These are phyloP conservation scores for Micropterix aruncella DNA, from an alignment of 2,888 invertebrate genomes.

Conservation along the genomic window DNA sequence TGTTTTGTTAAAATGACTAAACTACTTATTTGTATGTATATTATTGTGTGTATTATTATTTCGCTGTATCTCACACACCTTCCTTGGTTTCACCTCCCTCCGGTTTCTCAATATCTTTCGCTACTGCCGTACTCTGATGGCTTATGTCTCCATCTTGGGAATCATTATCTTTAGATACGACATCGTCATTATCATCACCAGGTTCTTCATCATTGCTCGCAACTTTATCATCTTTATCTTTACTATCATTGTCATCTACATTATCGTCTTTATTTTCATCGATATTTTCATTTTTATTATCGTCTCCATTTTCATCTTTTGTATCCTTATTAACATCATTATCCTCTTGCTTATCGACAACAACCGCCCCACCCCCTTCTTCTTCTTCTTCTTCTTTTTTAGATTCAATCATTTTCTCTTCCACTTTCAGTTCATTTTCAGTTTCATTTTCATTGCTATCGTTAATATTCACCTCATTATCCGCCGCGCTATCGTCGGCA, in stretches of 20 bases:
- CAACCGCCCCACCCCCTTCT: conserved; percentile 11
- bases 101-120: conserved; percentile 27
- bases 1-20: neutral
- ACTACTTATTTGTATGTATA: neutral
- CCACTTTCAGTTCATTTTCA: conserved; percentile 13
- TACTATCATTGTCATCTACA: conserved; percentile 13
- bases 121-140: conserved; percentile 26
- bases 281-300: conserved; percentile 9
- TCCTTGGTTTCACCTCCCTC: conserved; percentile 16
- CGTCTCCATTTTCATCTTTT: conserved; percentile 10
- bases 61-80: neutral
- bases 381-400: conserved; percentile 11
- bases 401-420: conserved; percentile 14
- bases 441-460: neutral
- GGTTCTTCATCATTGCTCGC: conserved; percentile 12
- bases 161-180: conserved; percentile 32
- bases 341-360: conserved; percentile 12
- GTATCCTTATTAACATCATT: conserved; percentile 13
- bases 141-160: conserved; percentile 29
- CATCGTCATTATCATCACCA: conserved; percentile 40
- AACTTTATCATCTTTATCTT: conserved; percentile 11
- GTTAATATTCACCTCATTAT: neutral
- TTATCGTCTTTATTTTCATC: conserved; percentile 14
- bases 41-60: neutral
- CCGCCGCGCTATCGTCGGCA: too few species aligned